Base-by-base conservation (phyloP, 1,140 invertebrate genomes). In the Atopsyche davidsoni region DNA sequence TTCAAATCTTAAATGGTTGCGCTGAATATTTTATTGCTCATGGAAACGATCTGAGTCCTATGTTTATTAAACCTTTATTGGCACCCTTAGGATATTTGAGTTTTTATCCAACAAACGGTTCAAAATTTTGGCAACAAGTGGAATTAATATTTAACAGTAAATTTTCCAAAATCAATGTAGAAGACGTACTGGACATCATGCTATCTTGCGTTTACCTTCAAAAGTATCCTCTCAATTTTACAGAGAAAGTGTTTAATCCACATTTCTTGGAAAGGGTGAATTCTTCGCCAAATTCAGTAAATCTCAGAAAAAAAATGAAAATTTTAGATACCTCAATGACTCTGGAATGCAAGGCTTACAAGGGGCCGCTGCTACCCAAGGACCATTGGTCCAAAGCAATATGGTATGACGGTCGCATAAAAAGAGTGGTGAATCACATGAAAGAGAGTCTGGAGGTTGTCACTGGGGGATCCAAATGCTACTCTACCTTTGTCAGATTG, bases 281-380 rank as follows among this genome's bases (percentile, higher is more conserved):
- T 54, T 64, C 62, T 10, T 59, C 64, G 28, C 64, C 66, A 39
- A 61, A 67, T 51, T 45, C 60, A 21, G 60, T 48, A 7, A 32
- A 57, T 1, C 40, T 62, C 3, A 67, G 70, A 54, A 64, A 70
- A 17, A 80, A 79, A 55, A 61, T 86, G 14, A 72, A 77, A 60
- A 61, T 85, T 2, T 72, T 87, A 17, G 83, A 86, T 57, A 75
- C 74, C 32, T 74, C 79, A 3, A 74, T 86, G 70, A 76, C 76
- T 19, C 60, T 86, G 22, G 82, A 86, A 57, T 82, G 78, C 60
- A 56, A 70, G 31, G 62, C 68, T 19, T 83, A 81, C 60, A 61
- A 60, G 18, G 78, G 80, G 23, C 81, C 80, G n/a, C 56, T 81
- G 28, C 55, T 84, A 11, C 76, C 79, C 9, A 68, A 67, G 45